Base-by-base conservation (phyloP, 2,113 vertebrate genomes). In the Eclectus roratus region DNA sequence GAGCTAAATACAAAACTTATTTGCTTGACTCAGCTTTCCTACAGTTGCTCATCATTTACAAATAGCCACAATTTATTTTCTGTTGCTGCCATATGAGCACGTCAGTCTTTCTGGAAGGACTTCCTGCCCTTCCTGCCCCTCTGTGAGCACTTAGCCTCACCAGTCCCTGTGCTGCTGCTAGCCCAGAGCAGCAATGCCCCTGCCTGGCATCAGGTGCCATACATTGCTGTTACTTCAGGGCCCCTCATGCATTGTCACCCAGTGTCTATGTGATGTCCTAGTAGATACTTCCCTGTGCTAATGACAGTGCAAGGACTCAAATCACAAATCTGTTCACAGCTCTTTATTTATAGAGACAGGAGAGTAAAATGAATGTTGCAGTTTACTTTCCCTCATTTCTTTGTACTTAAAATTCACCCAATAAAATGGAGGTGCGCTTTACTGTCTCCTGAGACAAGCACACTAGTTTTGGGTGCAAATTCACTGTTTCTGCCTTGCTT, bases 1-100 rank as follows among this genome's bases (percentile, higher is more conserved):
- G 21, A 52, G 7, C 37, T 53, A 77, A 80, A 76, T 17, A 33
- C 6, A 53, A 64, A 80, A 64, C 10, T 7, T 12, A 50, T 70
- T 61, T 85, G 10, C 29, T 79, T 66, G 21, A 37, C 8, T 11
- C 8, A 70, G 0, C 10, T 70, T 55, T 55, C n/a, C 9, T 78
- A 1, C 14, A 8, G 2, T 43, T 65, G 23, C 11, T 27, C 0
- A 2, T 35, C 8, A 43, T 2, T 28, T 41, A 11, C 17, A 7
- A 93, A 21, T 11, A 35, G 5, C 7, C 7, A 23, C 24, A 15
- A 37, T 25, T 43, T 7, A 13, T 21, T 43, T 63, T 64, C 69
- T 68, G 13, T 27, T 63, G 63, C 37, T 94, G 9, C 7, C 43
- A 1, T 33, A 17, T 23, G 9, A 33, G 23, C 43, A 49, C 12